Conservation (phyloP, 2,113 vertebrate genomes). For the Martes martes region DNA sequence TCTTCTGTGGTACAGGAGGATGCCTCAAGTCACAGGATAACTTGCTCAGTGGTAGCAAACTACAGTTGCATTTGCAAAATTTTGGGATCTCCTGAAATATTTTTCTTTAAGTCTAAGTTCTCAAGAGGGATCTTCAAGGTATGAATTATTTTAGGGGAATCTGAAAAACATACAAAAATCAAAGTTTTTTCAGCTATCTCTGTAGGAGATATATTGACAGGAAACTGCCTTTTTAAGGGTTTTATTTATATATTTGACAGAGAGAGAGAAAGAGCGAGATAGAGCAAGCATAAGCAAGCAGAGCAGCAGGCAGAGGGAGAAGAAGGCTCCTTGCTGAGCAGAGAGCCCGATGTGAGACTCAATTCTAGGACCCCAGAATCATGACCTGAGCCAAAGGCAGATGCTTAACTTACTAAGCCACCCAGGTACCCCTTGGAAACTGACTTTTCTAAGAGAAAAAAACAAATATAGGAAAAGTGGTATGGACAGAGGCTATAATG, state of each 20-base stretch:
- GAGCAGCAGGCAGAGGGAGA: too few relatives aligned
- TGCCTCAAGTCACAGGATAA: not conserved
- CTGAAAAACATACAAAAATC: not conserved
- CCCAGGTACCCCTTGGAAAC: too few relatives aligned
- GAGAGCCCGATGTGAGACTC: too few relatives aligned
- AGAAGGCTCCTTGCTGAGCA: too few relatives aligned
- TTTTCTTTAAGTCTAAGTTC: not conserved
- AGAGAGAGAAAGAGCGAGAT: too few relatives aligned
- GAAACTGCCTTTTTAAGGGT: not conserved
- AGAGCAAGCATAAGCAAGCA: too few relatives aligned
- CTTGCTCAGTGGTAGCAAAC: not conserved
- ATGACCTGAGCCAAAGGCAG: too few relatives aligned
- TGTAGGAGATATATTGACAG: not conserved
- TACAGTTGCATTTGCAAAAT: not conserved
- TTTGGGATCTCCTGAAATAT: not conserved
- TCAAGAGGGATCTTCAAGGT: not conserved
- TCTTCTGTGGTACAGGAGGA: not conserved
- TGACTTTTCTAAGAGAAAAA: not conserved
- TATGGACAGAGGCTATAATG: not conserved
- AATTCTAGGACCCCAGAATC: too few relatives aligned
- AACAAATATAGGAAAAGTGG: not conserved
- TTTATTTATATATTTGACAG: too few relatives aligned
- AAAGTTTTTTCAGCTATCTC: not conserved
- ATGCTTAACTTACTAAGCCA: too few relatives aligned
- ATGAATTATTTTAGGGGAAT: not conserved